Conservation (phyloP, 53 echinoderm and acorn worm genomes). For the Arbacia lixula region DNA sequence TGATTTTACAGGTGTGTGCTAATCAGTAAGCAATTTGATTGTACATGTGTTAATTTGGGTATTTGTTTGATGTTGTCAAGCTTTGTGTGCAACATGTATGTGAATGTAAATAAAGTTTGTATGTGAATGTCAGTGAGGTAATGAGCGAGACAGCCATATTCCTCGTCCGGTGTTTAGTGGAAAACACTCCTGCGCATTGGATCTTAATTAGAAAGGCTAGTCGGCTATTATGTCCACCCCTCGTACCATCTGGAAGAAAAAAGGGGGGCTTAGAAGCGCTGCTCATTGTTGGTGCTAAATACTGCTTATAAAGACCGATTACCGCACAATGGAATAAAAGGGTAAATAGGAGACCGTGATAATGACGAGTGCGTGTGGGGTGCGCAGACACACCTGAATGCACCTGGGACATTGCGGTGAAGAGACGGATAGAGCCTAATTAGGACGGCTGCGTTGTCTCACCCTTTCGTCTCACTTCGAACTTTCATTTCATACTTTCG, state of each 20-base stretch:
- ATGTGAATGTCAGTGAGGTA: no score
- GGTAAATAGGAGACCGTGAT: neutral
- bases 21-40: no score
- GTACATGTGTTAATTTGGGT: no score
- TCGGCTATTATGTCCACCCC: constrained; percentile 8
- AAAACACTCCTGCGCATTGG: neutral
- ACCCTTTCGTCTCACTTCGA: no score
- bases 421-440: constrained; percentile 13
- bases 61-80: no score
- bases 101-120: no score
- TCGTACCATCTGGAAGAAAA: constrained; percentile 29
- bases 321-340: neutral
- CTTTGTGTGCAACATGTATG: no score
- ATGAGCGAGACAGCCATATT: no score
- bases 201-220: constrained; percentile 51
- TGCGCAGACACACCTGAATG: constrained; percentile 5
- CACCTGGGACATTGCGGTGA: neutral
- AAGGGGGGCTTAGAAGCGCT: neutral
- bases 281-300: neutral
- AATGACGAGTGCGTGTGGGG: constrained; percentile 30
- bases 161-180: neutral
- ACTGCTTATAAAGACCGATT: neutral
- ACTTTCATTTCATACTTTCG: no score
- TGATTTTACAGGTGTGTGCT: no score
- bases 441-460: constrained; percentile 45